A percentile compares a stretch with the other conserved stretches of the same genome.
These are phyloP conservation scores for Eulacestoma nigropectus DNA, from an alignment of 2,113 vertebrate genomes.

Conservation along the genomic window DNA sequence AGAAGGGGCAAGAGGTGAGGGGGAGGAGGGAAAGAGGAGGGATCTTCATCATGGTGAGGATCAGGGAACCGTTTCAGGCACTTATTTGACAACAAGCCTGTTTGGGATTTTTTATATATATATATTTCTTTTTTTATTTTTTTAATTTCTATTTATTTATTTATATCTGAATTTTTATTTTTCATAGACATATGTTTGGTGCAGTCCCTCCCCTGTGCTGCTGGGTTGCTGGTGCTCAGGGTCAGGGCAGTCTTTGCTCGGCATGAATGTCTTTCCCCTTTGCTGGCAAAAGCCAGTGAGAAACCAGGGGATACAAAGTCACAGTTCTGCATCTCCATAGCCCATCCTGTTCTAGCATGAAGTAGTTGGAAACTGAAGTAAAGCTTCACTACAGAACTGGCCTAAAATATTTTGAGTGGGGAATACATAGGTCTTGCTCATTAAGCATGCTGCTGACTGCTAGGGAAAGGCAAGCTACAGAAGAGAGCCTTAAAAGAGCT, in stretches of 20 bases:
- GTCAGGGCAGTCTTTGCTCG: not conserved
- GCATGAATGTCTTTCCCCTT: not conserved
- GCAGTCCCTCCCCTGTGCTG: not conserved
- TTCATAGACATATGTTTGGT: not conserved
- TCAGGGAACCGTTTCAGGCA: not conserved
- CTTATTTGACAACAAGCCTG: accelerated
- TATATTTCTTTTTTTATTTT: too few relatives aligned
- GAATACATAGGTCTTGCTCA: not conserved
- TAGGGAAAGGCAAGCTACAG: too few relatives aligned
- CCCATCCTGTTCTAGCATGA: not conserved
- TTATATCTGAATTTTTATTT: not conserved
- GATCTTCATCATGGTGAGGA: not conserved
- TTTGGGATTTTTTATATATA: not conserved
- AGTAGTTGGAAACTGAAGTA: not conserved
- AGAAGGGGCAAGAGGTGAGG: not conserved
- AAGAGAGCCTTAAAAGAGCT: not conserved
- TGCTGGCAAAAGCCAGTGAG: not conserved
- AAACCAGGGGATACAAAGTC: not conserved
- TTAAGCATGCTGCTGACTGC: not conserved
- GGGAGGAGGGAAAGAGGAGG: not conserved
- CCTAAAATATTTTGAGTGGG: not conserved
- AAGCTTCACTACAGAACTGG: not conserved
- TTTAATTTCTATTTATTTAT: not conserved
- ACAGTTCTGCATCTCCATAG: accelerated
- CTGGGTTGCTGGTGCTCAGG: not conserved